Evolutionary conservation across 2,113 vertebrate species (phyloP), one percentile per base, ranked within the genome.

Genomic region (Hucho hucho): DNA sequence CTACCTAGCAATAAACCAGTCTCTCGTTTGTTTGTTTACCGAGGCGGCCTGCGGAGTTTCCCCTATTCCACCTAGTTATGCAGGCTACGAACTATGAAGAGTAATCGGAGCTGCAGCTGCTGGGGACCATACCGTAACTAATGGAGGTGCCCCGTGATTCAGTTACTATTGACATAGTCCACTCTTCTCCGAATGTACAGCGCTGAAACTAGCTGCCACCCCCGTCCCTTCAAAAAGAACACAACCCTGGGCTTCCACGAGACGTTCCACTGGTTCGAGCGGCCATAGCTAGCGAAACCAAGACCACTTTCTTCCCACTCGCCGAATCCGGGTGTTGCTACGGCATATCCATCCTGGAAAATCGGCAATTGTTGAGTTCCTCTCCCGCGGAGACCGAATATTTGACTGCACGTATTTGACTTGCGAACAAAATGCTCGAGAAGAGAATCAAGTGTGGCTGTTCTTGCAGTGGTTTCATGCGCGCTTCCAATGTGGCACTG

Each of bases 101-200:
- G 25, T 58, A 73, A 75, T 58, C 25, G 70, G 64, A 70, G 73
- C 69, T 72, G 53, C 81, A 25, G 82, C 76, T 70, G 81, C 61
- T 59, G 71, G 76, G 37, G 3, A 81, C 74, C 89, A 88, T 87
- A 70, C 64, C 82, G 81, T 67, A 22, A 2, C 71, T 47, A 63
- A 78, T 13, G 20, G 25, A 49, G 79, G 66, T 43, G 77, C 53
- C 72, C 56, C 56, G 79, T 74, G 68, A 16, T 77, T 81, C 46
- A 75, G 70, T 67, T 16, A 32, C 12, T 67, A 32, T 32, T 67
- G 64, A 67, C 64, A 67, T 61, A 61, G 58, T 61, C n/a, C n/a
- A 20, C 12, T 32, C 5, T 13, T 37, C 64, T 20, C 22, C 11
- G 37, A 26, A 67, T 67, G 0, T 37, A 20, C 13, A n/a, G 29